Conservation (phyloP, 2,888 invertebrate genomes). For the Elysia crispata region DNA sequence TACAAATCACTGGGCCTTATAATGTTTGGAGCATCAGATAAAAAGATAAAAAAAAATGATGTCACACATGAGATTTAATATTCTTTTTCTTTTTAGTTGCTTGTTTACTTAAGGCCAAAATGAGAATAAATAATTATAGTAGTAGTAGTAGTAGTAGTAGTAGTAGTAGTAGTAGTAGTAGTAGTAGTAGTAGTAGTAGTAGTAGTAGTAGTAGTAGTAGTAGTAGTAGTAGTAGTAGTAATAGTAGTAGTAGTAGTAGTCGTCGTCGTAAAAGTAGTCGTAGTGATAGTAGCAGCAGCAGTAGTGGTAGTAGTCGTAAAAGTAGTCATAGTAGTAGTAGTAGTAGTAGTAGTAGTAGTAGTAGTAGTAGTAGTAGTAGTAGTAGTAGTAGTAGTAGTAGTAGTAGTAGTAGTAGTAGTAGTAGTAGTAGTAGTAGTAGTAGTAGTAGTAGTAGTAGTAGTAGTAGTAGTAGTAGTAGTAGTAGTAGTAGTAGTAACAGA, state of each 20-base stretch:
- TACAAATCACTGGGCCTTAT: no score
- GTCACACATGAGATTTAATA: no score
- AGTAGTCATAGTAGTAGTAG: no score
- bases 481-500: no score
- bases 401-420: slow-evolving; percentile 25
- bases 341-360: no score
- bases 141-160: slow-evolving; percentile 31
- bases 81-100: no score
- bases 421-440: slow-evolving; percentile 27
- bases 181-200: slow-evolving; percentile 17
- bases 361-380: slow-evolving; percentile 31
- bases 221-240: slow-evolving; percentile 23
- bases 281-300: background rate
- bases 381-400: slow-evolving; percentile 32
- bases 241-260: slow-evolving; percentile 31
- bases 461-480: slow-evolving; percentile 33
- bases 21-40: no score
- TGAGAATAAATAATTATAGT: background rate
- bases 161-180: slow-evolving; percentile 29
- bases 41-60: no score
- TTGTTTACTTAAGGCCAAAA: background rate
- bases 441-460: slow-evolving; percentile 35
- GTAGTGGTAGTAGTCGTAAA: no score
- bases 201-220: slow-evolving; percentile 21
- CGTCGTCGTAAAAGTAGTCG: no score